A percentile compares a stretch with the other conserved stretches of the same genome.
Evolutionary conservation across 2,113 vertebrate species (phyloP).

Genomic region (Neodontobutis hainanensis): DNA sequence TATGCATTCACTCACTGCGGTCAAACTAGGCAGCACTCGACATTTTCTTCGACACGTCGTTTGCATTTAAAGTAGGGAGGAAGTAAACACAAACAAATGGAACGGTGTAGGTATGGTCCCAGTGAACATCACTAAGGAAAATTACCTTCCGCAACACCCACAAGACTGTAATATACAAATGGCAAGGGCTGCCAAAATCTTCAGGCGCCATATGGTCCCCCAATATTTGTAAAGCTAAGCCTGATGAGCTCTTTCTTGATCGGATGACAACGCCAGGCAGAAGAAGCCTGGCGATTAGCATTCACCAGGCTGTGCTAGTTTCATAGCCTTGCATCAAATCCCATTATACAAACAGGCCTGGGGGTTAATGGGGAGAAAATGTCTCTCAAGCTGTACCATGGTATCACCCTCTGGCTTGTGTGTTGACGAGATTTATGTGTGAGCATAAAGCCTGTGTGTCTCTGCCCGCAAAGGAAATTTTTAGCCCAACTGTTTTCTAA

Average conservation of each 20-base stretch:
- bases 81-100: conserved; percentile 39
- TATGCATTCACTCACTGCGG: conserved; percentile 18
- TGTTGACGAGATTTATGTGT: conserved; percentile 18
- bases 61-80: conserved; percentile 66
- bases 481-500: not conserved
- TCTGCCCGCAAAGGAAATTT: conserved; percentile 4
- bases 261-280: conserved; percentile 46
- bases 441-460: not conserved
- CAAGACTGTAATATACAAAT: conserved; percentile 29
- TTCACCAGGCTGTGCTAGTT: conserved; percentile 43
- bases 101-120: conserved; percentile 29
- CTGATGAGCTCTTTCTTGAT: conserved; percentile 62
- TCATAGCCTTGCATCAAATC: conserved; percentile 52
- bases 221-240: conserved; percentile 59
- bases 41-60: conserved; percentile 37
- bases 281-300: conserved; percentile 46
- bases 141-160: conserved; percentile 47
- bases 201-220: conserved; percentile 51
- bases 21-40: conserved; percentile 39
- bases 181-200: conserved; percentile 43
- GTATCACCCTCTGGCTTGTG: conserved; percentile 1
- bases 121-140: conserved; percentile 46
- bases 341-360: conserved; percentile 50
- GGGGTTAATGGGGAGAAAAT: conserved; percentile 51
- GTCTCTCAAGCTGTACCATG: conserved; percentile 32